A percentile compares a stretch with the other conserved stretches of the same genome.
Conservation (phyloP, 1,140 invertebrate species). For the Sitophilus oryzae region DNA sequence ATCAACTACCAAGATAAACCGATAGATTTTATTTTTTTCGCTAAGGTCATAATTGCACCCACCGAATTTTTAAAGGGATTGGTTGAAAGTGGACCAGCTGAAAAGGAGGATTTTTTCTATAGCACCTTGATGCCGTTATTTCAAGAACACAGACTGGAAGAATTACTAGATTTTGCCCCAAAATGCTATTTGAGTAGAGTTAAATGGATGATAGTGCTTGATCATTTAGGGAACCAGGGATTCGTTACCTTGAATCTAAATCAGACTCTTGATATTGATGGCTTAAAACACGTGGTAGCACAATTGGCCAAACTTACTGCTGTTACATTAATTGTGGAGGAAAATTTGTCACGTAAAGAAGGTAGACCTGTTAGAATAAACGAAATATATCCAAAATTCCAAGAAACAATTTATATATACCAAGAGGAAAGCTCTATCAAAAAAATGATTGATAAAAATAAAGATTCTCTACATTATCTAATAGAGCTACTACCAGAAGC, state of each 20-base stretch:
- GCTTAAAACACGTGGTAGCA: neutral
- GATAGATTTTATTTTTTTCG: slow-evolving; percentile 2
- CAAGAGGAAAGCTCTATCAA: neutral
- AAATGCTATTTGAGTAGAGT: slow-evolving; percentile 12
- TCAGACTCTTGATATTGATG: neutral
- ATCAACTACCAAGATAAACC: neutral
- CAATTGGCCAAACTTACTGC: slow-evolving; percentile 13
- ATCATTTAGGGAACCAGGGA: slow-evolving; percentile 3
- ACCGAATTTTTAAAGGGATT: neutral
- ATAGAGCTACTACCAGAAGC: too few relatives aligned
- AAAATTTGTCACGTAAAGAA: neutral
- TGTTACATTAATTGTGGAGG: slow-evolving; percentile 8
- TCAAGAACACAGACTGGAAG: neutral
- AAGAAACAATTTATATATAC: neutral
- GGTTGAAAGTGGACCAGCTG: neutral
- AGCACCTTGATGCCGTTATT: neutral
- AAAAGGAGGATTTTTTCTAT: slow-evolving; percentile 20
- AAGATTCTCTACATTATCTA: too few relatives aligned
- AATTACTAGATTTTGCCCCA: slow-evolving; percentile 11
- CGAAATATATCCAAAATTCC: neutral
- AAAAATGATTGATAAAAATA: neutral
- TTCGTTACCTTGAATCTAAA: slow-evolving; percentile 2
- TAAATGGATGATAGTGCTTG: neutral
- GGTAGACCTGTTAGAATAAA: slow-evolving; percentile 1
- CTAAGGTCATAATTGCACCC: neutral